Percentiles rank a stretch among this genome's conserved stretches.
phyloP scores from a whole-genome alignment of 2,888 invertebrate species.

The Sinhomidia bicolor region DNA sequence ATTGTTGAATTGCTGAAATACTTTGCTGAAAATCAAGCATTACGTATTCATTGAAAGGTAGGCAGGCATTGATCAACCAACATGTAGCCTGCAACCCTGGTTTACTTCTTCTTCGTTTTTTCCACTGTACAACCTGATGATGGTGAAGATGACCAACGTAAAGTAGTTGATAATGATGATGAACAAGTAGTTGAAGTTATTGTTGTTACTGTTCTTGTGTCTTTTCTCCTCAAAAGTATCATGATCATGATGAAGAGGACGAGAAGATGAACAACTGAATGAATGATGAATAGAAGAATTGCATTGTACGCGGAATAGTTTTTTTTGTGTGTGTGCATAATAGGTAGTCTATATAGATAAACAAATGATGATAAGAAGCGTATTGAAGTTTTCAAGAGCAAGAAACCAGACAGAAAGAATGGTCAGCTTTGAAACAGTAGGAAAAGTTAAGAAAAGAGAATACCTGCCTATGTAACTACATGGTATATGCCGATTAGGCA shows the following conservation, averaged over 20 bases:
- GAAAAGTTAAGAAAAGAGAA: not conserved
- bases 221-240: not conserved
- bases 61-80: too few species aligned
- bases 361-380: not conserved
- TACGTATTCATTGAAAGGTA: not conserved
- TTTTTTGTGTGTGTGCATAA: not conserved
- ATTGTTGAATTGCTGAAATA: not conserved
- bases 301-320: not conserved
- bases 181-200: constrained; percentile 4
- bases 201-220: not conserved
- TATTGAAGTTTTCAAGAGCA: not conserved
- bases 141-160: not conserved
- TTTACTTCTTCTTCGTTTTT: constrained; percentile 20
- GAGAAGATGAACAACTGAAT: not conserved
- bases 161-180: constrained; percentile 14
- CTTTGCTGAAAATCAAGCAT: too few species aligned
- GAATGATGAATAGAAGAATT: not conserved
- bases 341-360: too few species aligned
- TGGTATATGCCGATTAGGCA: not conserved
- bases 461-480: not conserved
- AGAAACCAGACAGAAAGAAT: constrained; percentile 2
- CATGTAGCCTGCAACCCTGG: not conserved
- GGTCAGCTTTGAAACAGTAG: not conserved
- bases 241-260: too few species aligned
- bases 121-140: not conserved